phyloP scores from a whole-genome alignment of 2,888 invertebrate genomes.

The Axea sp. region DNA sequence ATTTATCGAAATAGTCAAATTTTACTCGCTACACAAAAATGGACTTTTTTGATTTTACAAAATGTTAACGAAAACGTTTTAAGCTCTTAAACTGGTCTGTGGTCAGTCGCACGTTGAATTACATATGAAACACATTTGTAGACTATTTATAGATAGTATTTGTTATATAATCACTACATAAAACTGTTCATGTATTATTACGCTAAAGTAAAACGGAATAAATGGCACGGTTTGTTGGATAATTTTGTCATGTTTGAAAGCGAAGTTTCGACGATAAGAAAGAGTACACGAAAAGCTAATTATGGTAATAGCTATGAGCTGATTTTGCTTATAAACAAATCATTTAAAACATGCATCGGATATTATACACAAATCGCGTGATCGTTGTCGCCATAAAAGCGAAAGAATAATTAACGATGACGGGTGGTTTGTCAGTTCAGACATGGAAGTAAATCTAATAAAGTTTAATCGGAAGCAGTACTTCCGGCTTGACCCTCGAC shows the following conservation, averaged over 20 bases:
- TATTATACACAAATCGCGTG: slow-evolving; percentile 42
- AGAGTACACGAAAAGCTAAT: slow-evolving; percentile 44
- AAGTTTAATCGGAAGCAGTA: slow-evolving; percentile 58
- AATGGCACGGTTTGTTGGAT: slow-evolving; percentile 31
- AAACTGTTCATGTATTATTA: not conserved
- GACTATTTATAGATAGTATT: not conserved
- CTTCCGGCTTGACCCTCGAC: slow-evolving; percentile 57
- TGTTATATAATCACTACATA: not conserved
- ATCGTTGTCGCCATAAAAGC: slow-evolving; percentile 36
- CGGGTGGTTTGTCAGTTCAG: slow-evolving; percentile 36
- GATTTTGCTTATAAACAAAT: slow-evolving; percentile 49
- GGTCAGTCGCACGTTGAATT: no score
- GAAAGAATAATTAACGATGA: slow-evolving; percentile 57
- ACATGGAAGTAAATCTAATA: slow-evolving; percentile 58
- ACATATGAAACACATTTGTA: no score
- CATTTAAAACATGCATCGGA: slow-evolving; percentile 31
- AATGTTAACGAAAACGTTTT: no score
- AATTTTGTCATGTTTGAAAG: slow-evolving; percentile 23
- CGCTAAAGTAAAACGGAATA: slow-evolving; percentile 10
- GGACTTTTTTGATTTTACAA: no score
- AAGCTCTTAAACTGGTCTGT: no score
- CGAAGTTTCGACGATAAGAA: slow-evolving; percentile 36
- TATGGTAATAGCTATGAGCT: slow-evolving; percentile 37
- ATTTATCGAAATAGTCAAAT: no score
- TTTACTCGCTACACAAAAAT: no score